Percentiles rank a stretch among this genome's conserved stretches.
phyloP scores from a whole-genome alignment of 2,888 invertebrate genomes.

The Alentia gelatinosa region DNA sequence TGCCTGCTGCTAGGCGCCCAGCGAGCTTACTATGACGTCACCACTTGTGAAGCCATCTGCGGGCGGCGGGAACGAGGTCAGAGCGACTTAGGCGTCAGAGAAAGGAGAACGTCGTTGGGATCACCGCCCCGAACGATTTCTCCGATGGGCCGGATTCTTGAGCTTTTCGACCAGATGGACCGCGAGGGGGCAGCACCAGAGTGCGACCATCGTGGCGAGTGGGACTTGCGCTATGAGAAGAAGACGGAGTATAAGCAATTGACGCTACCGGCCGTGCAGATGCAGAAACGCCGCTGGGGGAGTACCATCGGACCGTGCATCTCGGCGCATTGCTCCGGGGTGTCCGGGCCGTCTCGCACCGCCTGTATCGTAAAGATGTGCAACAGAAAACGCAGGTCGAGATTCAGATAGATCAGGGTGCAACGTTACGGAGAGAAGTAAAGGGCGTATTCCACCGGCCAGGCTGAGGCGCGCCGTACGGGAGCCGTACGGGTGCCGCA shows the following conservation, averaged over 20 bases:
- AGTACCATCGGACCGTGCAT: slow-evolving; percentile 36
- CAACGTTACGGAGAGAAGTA: too few species aligned
- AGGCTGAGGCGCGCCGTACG: too few species aligned
- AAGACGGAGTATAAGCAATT: slow-evolving; percentile 46
- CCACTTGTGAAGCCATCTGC: slow-evolving; percentile 7
- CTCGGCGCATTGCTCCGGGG: neutral
- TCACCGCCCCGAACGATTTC: neutral
- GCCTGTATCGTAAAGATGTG: slow-evolving; percentile 46
- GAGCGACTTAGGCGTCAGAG: neutral
- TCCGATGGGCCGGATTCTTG: neutral
- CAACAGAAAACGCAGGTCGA: neutral
- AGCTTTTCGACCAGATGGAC: neutral
- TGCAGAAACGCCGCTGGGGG: slow-evolving; percentile 11
- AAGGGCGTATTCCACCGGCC: too few species aligned
- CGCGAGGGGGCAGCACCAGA: neutral
- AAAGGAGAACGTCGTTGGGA: too few species aligned
- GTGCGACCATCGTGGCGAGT: neutral
- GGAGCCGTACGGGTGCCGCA: too few species aligned
- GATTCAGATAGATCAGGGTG: neutral
- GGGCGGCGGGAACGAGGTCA: neutral
- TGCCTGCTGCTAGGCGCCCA: slow-evolving; percentile 6
- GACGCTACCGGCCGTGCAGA: neutral
- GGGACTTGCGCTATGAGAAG: slow-evolving; percentile 39
- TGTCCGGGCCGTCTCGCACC: neutral
- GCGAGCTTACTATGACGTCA: slow-evolving; percentile 13